Evolutionary conservation across 2,888 invertebrate genomes (phyloP), one percentile per base, ranked within the genome.

Genomic region (Chrysolina americana): DNA sequence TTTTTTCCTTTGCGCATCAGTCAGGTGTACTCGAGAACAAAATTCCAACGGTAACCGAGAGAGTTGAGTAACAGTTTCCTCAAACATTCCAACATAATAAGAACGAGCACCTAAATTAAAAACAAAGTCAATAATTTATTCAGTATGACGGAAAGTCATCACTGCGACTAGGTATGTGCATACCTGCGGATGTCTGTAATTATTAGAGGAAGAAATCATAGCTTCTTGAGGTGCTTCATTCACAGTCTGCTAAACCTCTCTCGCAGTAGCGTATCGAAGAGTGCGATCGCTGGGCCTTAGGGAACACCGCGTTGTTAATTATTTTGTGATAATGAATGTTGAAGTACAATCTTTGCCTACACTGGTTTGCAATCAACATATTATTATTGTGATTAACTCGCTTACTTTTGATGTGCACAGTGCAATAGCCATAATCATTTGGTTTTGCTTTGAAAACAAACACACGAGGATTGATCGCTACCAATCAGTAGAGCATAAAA

Each of bases 171-270:
- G 70, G 47, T 66, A 50, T 65, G 74, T 48, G 73, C 47, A 71
- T 70, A 53, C 48, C 70, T 76, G 66, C 74, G 74, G 74, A 72
- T 74, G 74, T 73, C 36, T 48, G 74, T 72, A 74, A 72, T 74
- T 71, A 74, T 71, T 69, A 50, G 63, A 36, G 65, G 56, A 76
- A 76, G 68, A 76, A 72, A 74, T 69, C 65, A 56, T 59, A 65
- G 68, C 71, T 63, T 65, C 71, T 71, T 53, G 71, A 68, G 64
- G 41, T 69, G 62, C 68, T 2, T 2, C 5, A 5, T 76, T 74
- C 76, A 76, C 73, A 73, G 76, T 76, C 76, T 69, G 62, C 66
- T 74, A 72, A 41, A 59, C 2, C 19, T 13, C 21, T 53, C 41
- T 23, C 56, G 56, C 65, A 53, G 71, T 71, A 71, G 71, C 71